A percentile compares a stretch with the other conserved stretches of the same genome.
Evolutionary conservation across 2,113 vertebrate species (phyloP).

Genomic region (Dicerorhinus sumatrensis): DNA sequence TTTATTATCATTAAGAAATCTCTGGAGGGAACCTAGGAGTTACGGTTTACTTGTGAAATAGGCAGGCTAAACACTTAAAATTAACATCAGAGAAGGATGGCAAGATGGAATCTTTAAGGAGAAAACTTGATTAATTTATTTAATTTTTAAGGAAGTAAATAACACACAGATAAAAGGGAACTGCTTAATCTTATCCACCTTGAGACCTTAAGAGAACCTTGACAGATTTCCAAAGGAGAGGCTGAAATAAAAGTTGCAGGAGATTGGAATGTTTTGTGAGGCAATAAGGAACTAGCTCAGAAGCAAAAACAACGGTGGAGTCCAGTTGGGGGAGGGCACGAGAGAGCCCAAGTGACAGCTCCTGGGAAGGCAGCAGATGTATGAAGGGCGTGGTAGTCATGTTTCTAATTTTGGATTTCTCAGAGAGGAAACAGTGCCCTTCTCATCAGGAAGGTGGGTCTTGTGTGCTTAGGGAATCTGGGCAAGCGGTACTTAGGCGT

Average conservation of each 20-base stretch:
- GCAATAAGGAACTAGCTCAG: conserved; percentile 20
- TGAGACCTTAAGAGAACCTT: conserved; percentile 24
- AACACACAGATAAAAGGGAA: background rate
- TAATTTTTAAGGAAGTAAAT: background rate
- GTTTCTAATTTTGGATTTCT: background rate
- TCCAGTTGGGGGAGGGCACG: background rate
- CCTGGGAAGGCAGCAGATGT: background rate
- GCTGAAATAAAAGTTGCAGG: background rate
- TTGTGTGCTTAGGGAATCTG: background rate
- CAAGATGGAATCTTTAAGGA: conserved; percentile 20
- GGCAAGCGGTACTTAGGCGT: background rate
- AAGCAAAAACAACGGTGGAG: background rate
- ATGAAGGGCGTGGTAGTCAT: background rate
- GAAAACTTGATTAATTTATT: background rate
- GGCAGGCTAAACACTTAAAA: background rate
- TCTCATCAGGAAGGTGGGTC: background rate
- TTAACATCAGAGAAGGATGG: background rate
- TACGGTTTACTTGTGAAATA: background rate
- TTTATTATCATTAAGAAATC: background rate
- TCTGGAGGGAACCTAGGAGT: background rate
- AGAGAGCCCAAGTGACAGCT: background rate
- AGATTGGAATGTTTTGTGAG: background rate
- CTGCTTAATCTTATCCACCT: background rate
- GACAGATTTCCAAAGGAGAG: conserved; percentile 23
- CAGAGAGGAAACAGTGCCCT: background rate